Evolutionary conservation across 1,140 invertebrate species (phyloP).

Genomic region (Palaemon carinicauda): DNA sequence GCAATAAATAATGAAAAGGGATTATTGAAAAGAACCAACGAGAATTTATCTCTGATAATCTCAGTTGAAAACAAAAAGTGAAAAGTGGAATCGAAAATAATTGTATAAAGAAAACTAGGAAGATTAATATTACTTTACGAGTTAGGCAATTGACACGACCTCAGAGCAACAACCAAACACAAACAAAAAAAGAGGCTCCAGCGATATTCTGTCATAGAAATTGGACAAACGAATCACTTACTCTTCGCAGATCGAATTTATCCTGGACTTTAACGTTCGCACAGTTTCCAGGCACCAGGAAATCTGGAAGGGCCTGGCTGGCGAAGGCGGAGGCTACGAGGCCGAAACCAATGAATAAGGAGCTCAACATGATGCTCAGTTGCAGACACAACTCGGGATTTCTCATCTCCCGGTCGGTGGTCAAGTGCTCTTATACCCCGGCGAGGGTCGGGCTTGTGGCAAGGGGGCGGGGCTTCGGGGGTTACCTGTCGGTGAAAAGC

Average conservation of each 20-base stretch:
- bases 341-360: neutral
- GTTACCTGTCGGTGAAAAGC: too few relatives aligned
- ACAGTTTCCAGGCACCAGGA: neutral
- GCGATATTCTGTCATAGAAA: neutral
- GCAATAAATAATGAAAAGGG: too few relatives aligned
- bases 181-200: neutral
- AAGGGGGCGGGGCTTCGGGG: neutral
- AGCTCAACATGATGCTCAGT: too few relatives aligned
- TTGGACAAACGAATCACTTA: neutral
- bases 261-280: neutral
- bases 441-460: neutral
- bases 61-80: too few relatives aligned
- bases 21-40: too few relatives aligned
- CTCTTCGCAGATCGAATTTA: neutral
- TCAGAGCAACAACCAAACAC: too few relatives aligned
- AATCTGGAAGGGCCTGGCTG: neutral
- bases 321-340: neutral
- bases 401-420: neutral
- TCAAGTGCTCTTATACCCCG: neutral
- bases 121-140: too few relatives aligned
- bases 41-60: too few relatives aligned
- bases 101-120: too few relatives aligned
- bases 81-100: too few relatives aligned
- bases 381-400: neutral
- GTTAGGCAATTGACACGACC: too few relatives aligned